Evolutionary conservation across 2,113 vertebrate species (phyloP), one percentile per base, ranked within the genome.

Genomic region (Eclectus roratus): DNA sequence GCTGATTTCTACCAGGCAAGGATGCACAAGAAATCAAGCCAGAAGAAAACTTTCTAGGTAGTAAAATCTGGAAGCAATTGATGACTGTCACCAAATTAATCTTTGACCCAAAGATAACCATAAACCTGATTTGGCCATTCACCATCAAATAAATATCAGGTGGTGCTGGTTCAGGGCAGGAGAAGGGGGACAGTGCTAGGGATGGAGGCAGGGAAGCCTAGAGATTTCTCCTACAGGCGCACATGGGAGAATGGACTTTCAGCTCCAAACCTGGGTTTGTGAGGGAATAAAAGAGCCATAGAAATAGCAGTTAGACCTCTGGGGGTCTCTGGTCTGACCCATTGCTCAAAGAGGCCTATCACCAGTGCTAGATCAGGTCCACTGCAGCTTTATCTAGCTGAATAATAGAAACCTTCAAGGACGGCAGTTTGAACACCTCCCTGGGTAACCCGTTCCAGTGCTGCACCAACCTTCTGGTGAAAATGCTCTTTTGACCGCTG

Each of bases 101-200:
- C 9, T 68, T 71, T 79, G 52, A 69, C 37, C 17, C 21, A 31
- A 60, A 87, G 9, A 10, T 77, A 71, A 52, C 58, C 15, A 63
- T 0, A 66, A 23, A 63, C 14, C 4, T 1, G 1, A 19, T 18
- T 0, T 60, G 15, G 3, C 27, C 28, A n/a, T n/a, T n/a, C 2
- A 1, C 10, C 20, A 49, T 19, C 35, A 66, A 56, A 70, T 37
- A 3, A 53, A 1, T 60, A 76, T 35, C 71, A 64, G 16, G 7
- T 71, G 28, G 6, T 66, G 11, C 15, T 1, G 0, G 23, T 23
- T 29, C 28, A 60, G 33, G 10, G 14, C 3, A 10, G 53, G 10
- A 63, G 35, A 68, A 76, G 5, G 5, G 11, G 14, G 3, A 43
- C 9, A 23, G 18, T 49, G 13, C 3, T 39, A 60, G 9, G 33